Evolutionary conservation across 2,888 invertebrate genomes (phyloP).

Genomic region (Yponomeuta sedellus): DNA sequence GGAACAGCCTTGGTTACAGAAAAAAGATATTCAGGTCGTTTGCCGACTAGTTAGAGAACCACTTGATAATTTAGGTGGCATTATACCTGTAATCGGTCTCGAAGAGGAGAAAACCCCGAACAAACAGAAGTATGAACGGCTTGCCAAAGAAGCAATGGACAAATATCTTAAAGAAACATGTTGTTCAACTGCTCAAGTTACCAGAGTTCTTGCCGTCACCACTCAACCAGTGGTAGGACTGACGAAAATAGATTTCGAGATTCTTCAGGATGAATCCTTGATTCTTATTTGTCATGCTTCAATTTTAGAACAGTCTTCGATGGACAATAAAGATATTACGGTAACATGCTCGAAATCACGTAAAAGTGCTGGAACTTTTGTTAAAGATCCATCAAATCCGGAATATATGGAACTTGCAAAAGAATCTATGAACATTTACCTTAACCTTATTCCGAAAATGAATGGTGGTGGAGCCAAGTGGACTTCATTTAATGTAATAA

Average conservation of each 20-base stretch:
- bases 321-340: slow-evolving; percentile 27
- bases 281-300: slow-evolving; percentile 29
- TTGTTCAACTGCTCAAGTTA: slow-evolving; percentile 24
- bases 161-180: too few relatives aligned
- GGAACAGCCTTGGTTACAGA: slow-evolving; percentile 15
- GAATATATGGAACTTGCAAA: slow-evolving; percentile 27
- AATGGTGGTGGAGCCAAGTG: too few relatives aligned
- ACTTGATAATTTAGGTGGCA: too few relatives aligned
- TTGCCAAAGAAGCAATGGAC: slow-evolving; percentile 32
- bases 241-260: slow-evolving; percentile 37
- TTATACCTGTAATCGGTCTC: slow-evolving; percentile 26
- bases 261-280: slow-evolving; percentile 56
- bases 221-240: slow-evolving; percentile 61
- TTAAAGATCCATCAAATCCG: slow-evolving; percentile 27
- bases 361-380: slow-evolving; percentile 18
- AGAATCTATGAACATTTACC: slow-evolving; percentile 21
- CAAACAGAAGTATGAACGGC: slow-evolving; percentile 23
- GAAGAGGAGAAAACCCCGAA: too few relatives aligned
- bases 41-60: slow-evolving; percentile 23
- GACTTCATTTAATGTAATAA: too few relatives aligned
- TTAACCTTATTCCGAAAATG: too few relatives aligned
- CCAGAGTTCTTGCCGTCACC: slow-evolving; percentile 47
- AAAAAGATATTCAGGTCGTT: slow-evolving; percentile 8
- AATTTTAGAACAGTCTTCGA: slow-evolving; percentile 28
- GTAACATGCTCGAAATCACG: slow-evolving; percentile 28